Conservation (phyloP, 2,113 vertebrate species). For the Neodontobutis hainanensis region DNA sequence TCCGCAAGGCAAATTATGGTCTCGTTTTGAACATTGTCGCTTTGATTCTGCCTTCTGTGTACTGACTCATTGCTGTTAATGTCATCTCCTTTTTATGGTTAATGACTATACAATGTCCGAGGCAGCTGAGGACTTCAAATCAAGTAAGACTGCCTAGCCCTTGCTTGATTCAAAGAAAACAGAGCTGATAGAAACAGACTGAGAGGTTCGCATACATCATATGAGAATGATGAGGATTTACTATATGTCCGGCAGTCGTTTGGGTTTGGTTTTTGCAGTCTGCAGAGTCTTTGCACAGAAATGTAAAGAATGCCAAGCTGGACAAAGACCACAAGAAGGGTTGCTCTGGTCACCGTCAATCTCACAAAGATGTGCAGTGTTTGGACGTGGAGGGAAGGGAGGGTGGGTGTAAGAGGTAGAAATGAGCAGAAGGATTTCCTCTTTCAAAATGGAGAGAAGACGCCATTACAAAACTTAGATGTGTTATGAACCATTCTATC, state of each 20-base stretch:
- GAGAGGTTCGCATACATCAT: neutral
- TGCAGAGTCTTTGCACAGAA: constrained; percentile 49
- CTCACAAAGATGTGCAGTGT: constrained; percentile 73
- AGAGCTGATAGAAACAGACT: neutral
- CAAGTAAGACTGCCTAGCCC: neutral
- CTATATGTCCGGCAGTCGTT: constrained; percentile 7
- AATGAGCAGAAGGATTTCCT: constrained; percentile 1
- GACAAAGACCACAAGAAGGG: constrained; percentile 61
- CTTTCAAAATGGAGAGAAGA: constrained; percentile 12
- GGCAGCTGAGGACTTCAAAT: constrained; percentile 9
- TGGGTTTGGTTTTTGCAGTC: constrained; percentile 12
- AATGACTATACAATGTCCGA: constrained; percentile 19
- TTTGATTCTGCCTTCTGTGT: constrained; percentile 6
- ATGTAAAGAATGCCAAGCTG: constrained; percentile 74
- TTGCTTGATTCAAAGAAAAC: neutral
- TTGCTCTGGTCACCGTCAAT: constrained; percentile 47
- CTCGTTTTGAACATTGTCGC: constrained; percentile 12
- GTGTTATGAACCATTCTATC: no score
- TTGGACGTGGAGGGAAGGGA: constrained; percentile 28
- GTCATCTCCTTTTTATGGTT: constrained; percentile 10
- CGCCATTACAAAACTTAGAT: no score
- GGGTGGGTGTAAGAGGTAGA: constrained; percentile 20
- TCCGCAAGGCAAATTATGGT: constrained; percentile 16
- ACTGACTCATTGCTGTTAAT: constrained; percentile 14
- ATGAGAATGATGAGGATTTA: no score